phyloP scores from a whole-genome alignment of 2,888 invertebrate genomes.

The Dryomyza anilis region DNA sequence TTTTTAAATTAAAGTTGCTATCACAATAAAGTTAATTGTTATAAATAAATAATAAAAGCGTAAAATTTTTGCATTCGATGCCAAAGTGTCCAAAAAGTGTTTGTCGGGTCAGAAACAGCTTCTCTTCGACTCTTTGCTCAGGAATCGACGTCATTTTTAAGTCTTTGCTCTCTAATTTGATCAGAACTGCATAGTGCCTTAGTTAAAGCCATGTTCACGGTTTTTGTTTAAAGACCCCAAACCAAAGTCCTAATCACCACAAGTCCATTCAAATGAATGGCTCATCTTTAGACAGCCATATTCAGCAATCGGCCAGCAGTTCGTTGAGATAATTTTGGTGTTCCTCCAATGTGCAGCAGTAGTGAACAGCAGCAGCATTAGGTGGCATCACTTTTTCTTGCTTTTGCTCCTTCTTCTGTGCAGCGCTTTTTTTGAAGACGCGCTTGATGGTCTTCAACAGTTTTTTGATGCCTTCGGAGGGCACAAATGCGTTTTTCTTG shows the following conservation, averaged over 20 bases:
- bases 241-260: too few species aligned
- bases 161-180: too few species aligned
- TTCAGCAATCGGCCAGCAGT: too few species aligned
- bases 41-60: too few species aligned
- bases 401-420: not conserved
- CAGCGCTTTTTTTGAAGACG: conserved; percentile 33
- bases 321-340: conserved; percentile 47
- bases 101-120: conserved; percentile 29
- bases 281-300: too few species aligned
- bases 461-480: conserved; percentile 39
- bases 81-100: conserved; percentile 33
- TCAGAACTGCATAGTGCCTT: too few species aligned
- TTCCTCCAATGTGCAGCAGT: conserved; percentile 40
- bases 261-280: too few species aligned
- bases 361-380: too few species aligned
- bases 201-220: too few species aligned
- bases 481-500: conserved; percentile 29
- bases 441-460: conserved; percentile 41
- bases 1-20: conserved; percentile 1
- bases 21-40: conserved; percentile 11
- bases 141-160: too few species aligned
- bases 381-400: too few species aligned
- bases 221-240: too few species aligned
- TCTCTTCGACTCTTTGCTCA: conserved; percentile 35
- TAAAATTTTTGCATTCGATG: conserved; percentile 18